These are phyloP conservation scores for Hoplodrina blanda DNA, from an alignment of 2,888 invertebrate genomes.

Conservation along the genomic window DNA sequence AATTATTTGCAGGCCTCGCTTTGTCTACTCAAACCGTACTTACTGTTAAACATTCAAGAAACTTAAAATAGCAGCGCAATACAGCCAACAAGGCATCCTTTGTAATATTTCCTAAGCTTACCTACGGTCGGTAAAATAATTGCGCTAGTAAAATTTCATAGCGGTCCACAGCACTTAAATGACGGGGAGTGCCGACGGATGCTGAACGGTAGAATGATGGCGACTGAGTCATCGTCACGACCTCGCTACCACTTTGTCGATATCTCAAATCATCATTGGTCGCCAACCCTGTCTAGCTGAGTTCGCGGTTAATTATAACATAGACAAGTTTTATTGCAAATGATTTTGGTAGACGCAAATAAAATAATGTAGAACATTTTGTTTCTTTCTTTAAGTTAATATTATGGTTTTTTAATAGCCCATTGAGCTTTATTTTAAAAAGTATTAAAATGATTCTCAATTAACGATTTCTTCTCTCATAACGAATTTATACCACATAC, in stretches of 20 bases:
- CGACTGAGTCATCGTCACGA: slow-evolving; percentile 63
- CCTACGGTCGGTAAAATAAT: slow-evolving; percentile 42
- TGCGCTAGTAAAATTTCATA: slow-evolving; percentile 47
- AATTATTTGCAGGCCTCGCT: background rate
- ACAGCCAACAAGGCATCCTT: slow-evolving; percentile 41
- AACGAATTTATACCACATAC: background rate
- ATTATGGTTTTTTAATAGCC: background rate
- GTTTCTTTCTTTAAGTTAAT: slow-evolving; percentile 3
- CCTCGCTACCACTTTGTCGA: slow-evolving; percentile 40
- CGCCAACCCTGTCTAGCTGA: slow-evolving; percentile 46
- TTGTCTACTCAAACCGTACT: background rate
- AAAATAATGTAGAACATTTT: slow-evolving; percentile 31
- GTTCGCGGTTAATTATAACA: slow-evolving; percentile 32
- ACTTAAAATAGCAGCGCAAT: slow-evolving; percentile 35
- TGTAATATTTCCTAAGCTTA: slow-evolving; percentile 36
- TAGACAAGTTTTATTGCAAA: slow-evolving; percentile 39
- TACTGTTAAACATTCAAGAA: slow-evolving; percentile 9
- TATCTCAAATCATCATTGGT: slow-evolving; percentile 48
- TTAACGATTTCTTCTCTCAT: background rate
- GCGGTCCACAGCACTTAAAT: slow-evolving; percentile 45
- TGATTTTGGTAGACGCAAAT: slow-evolving; percentile 9
- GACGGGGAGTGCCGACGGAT: slow-evolving; percentile 55
- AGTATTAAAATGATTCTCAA: background rate
- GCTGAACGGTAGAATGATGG: slow-evolving; percentile 34
- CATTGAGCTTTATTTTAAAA: slow-evolving; percentile 5